Base-by-base conservation (phyloP, 2,797 vertebrate species). In the Antennarius maculatus region DNA sequence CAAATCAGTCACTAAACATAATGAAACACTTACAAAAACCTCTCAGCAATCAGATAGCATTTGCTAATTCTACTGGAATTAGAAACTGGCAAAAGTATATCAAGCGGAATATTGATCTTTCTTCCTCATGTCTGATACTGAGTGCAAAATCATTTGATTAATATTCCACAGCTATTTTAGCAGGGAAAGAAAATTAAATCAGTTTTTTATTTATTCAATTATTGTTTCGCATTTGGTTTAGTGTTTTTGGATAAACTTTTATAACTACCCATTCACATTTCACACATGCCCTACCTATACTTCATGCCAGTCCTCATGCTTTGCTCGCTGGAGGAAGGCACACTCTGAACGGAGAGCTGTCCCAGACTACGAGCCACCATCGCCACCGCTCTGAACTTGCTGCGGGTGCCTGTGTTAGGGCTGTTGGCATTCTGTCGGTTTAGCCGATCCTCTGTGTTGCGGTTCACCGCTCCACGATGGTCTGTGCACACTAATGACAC, bases 401-500 rank as follows among this genome's bases (percentile, higher is more conserved):
- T 93, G 15, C 94, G 95, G 11, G 94, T 93, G 69, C 95, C 94
- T 3, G 94, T 94, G 91, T 89, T 94, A 56, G 97, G 96, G 90
- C 97, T 99, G 92, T 94, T 95, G 86, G 95, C 92, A 1, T 95
- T 95, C 53, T 97, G 95, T 5, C 96, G 90, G 81, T 94, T 96
- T 47, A 97, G 93, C 13, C 97, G 90, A 54, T 99, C 97, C 34
- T 98, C 97, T 0, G 96, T 93, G 77, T 91, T 95, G 68, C 96
- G 95, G 92, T 91, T 95, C 82, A 98, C 97, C 54, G 96, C 97
- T 47, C 97, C 93, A 77, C 95, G 94, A 66, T 97, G 96, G 87
- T 99, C 98, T 0, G 97, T 97, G 88, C 97, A 99, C 57, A 95
- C 94, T 46, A 99, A 94, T 3, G 98, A 99, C 69, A 99, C 98